phyloP scores from a whole-genome alignment of 1,140 invertebrate species.

The Triops cancriformis region DNA sequence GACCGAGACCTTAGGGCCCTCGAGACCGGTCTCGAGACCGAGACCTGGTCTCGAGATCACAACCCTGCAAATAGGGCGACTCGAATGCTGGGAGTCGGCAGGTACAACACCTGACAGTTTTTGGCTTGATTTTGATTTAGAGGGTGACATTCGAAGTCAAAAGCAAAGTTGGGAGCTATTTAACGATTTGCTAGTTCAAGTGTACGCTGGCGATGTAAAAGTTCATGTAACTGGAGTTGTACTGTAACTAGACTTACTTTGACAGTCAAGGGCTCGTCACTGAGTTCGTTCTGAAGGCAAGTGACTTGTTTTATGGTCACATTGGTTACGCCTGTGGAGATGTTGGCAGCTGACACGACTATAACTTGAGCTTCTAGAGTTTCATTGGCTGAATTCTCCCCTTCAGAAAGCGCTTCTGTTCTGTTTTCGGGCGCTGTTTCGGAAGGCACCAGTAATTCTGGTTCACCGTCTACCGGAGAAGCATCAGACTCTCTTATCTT shows the following conservation, averaged over 20 bases:
- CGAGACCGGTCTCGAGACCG: no score
- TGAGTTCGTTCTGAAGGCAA: slow-evolving; percentile 16
- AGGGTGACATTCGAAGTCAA: no score
- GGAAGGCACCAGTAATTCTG: neutral
- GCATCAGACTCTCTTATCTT: neutral
- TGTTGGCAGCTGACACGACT: neutral
- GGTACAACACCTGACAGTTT: no score
- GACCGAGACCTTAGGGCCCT: no score
- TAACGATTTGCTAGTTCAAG: no score
- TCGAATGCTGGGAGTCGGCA: no score
- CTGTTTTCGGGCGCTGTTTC: neutral
- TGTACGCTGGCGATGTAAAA: no score
- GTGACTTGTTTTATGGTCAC: slow-evolving; percentile 19
- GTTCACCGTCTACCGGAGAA: neutral
- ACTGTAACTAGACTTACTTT: neutral
- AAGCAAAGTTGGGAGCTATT: no score
- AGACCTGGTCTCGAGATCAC: no score
- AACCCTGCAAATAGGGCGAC: no score
- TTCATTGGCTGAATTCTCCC: neutral
- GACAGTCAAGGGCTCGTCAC: slow-evolving; percentile 1
- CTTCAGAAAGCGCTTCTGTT: neutral
- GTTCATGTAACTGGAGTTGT: neutral
- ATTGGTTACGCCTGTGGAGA: neutral
- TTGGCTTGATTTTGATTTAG: no score
- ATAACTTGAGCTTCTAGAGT: neutral